Evolutionary conservation across 2,113 vertebrate genomes (phyloP), one percentile per base, ranked within the genome.

Genomic region (Seriola quinqueradiata): DNA sequence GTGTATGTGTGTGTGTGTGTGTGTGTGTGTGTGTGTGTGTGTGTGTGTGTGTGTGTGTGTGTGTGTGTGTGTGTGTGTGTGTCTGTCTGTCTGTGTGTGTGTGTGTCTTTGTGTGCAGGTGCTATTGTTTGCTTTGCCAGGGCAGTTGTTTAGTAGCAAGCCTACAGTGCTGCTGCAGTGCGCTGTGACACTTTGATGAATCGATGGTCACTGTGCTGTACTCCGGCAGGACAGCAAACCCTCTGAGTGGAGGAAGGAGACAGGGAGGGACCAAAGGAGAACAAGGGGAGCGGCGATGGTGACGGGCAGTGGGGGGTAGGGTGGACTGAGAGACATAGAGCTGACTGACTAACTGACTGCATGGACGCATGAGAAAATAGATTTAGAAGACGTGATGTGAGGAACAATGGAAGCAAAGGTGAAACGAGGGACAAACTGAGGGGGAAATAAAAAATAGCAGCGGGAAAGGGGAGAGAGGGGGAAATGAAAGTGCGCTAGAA

Each of bases 181-280:
- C 7, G 52, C 85, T 70, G 83, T 94, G 94, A 94, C 94, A 94
- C 89, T 92, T 92, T 95, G 94, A 95, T 94, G 87, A 94, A 96
- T 95, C 57, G 89, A 89, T 89, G 81, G 81, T 70, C 79, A 44
- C 84, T 60, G 46, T 70, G 76, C 85, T 73, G 55, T 81, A 83
- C 89, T 89, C 76, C 21, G 75, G 75, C 82, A 86, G 91, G 89
- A 90, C 87, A 85, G 86, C 87, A 87, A 80, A 77, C 86, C 86
- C 86, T 91, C 83, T 75, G 79, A 82, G 85, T 54, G 63, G 82
- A 93, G 82, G 83, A 74, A 69, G 65, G 74, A 87, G 85, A 82
- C 58, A 63, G 64, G 13, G 79, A 65, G 75, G 77, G 76, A 81
- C 28, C 63, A 52, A 60, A 85, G 70, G 52, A 79, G 73, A 79